phyloP scores from a whole-genome alignment of 1,140 invertebrate species.

The Habropoda laboriosa region DNA sequence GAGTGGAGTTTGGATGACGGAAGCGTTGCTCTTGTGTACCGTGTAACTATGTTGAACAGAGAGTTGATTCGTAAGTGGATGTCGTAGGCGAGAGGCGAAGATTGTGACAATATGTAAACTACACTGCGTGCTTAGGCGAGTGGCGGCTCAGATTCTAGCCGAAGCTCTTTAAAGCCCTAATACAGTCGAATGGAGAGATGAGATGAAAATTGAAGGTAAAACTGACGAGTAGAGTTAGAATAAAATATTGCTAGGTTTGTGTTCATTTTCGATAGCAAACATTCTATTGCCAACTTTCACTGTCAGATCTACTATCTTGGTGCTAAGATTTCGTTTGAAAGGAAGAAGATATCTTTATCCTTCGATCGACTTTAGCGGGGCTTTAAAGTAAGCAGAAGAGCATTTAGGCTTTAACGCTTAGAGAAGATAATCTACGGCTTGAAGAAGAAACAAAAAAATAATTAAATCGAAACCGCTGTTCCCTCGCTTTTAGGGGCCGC shows the following conservation, averaged over 20 bases:
- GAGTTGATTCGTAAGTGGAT: background rate
- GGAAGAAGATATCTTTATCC: too few species aligned
- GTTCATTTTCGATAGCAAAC: too few species aligned
- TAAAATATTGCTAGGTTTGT: too few species aligned
- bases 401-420: slow-evolving; percentile 41
- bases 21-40: background rate
- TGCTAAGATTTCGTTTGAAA: background rate
- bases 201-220: too few species aligned
- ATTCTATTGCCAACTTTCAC: too few species aligned
- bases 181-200: background rate
- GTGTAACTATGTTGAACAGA: background rate
- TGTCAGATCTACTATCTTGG: too few species aligned
- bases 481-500: slow-evolving; percentile 14
- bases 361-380: background rate
- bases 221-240: too few species aligned
- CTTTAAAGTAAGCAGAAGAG: slow-evolving; percentile 1
- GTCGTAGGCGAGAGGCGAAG: background rate
- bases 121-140: slow-evolving; percentile 12
- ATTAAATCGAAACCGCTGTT: slow-evolving; percentile 20
- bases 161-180: slow-evolving; percentile 42
- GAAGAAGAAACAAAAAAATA: background rate
- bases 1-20: background rate
- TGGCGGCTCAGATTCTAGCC: background rate
- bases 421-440: slow-evolving; percentile 23
- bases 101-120: slow-evolving; percentile 42